Conservation (phyloP, 2,888 invertebrate genomes). For the Cephonodes hylas region DNA sequence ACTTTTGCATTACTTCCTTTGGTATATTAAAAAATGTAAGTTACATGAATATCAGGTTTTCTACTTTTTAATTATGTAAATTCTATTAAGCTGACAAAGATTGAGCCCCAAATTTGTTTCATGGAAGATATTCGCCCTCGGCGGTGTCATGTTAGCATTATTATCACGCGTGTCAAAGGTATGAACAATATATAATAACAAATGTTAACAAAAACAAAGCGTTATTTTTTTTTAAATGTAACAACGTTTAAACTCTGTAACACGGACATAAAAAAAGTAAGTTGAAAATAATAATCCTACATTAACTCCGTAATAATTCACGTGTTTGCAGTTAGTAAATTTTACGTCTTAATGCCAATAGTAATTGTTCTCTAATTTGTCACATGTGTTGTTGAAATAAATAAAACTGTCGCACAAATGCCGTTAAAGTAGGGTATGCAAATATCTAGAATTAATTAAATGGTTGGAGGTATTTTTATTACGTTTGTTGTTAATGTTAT, state of each 20-base stretch:
- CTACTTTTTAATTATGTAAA: no score
- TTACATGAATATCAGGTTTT: no score
- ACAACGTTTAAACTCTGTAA: neutral
- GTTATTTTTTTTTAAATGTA: neutral
- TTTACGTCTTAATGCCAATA: neutral
- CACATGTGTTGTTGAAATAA: slow-evolving; percentile 6
- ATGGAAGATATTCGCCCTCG: no score
- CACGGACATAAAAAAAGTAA: neutral
- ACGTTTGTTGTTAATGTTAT: neutral
- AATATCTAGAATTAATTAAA: neutral
- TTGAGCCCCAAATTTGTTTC: no score
- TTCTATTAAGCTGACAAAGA: no score
- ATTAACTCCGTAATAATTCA: neutral
- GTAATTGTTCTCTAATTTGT: slow-evolving; percentile 6
- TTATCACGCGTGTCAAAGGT: no score
- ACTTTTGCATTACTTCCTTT: no score
- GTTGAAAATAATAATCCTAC: neutral
- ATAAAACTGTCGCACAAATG: neutral
- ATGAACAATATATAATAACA: no score
- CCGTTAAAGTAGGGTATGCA: slow-evolving; percentile 3
- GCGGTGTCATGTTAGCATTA: no score
- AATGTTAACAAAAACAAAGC: no score
- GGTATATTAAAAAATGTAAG: no score
- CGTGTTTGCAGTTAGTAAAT: neutral
- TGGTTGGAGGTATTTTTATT: neutral